These are phyloP conservation scores for Sebastes diploproa DNA, from an alignment of 2,797 vertebrate genomes.

Conservation along the genomic window DNA sequence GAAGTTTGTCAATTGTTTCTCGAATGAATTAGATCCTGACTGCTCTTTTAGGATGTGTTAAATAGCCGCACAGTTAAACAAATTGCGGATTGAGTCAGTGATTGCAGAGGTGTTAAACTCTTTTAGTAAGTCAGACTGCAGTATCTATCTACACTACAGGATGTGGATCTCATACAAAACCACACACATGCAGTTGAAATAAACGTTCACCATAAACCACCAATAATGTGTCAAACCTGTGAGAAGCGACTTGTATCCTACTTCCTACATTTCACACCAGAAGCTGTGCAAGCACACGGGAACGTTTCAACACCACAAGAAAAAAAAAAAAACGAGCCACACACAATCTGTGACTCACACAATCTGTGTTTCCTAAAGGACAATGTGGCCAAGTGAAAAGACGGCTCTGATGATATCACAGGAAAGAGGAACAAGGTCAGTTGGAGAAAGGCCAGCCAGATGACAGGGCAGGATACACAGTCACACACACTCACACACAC, in stretches of 20 bases:
- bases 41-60: neutral
- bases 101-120: neutral
- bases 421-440: conserved; percentile 78
- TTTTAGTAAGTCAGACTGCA: neutral
- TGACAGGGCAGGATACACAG: conserved; percentile 35
- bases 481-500: conserved; percentile 36
- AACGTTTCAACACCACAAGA: conserved; percentile 21
- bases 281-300: conserved; percentile 9
- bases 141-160: neutral
- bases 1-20: neutral
- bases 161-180: conserved; percentile 13
- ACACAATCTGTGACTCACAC: conserved; percentile 75
- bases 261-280: conserved; percentile 17
- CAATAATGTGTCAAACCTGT: neutral
- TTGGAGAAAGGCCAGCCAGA: conserved; percentile 51
- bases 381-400: conserved; percentile 70
- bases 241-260: neutral
- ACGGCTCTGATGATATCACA: conserved; percentile 75
- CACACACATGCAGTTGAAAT: neutral
- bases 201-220: neutral
- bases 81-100: neutral
- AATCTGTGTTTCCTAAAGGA: conserved; percentile 75
- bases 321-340: neutral
- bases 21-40: rapidly evolving
- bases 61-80: neutral